Conservation (phyloP, 2,888 invertebrate species). For the Drosophila fulvimacula region DNA sequence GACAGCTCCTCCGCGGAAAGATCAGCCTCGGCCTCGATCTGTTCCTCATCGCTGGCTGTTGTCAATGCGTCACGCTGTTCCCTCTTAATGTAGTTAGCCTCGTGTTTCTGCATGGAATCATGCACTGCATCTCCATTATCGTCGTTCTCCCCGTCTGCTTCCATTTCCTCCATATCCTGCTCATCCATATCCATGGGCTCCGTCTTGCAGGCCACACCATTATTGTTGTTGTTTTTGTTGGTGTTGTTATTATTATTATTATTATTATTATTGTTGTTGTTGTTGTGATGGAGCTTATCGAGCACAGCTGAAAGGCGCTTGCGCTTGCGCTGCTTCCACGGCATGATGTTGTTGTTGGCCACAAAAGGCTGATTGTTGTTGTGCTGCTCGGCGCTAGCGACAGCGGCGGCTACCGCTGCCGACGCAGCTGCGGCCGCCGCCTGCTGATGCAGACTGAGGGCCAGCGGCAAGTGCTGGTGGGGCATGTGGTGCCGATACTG, state of each 20-base stretch:
- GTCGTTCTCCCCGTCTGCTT: slow-evolving; percentile 42
- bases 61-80: slow-evolving; percentile 44
- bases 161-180: slow-evolving; percentile 43
- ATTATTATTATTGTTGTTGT: slow-evolving; percentile 85
- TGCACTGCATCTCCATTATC: slow-evolving; percentile 42
- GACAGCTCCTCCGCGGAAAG: slow-evolving; percentile 74
- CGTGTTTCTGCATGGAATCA: slow-evolving; percentile 39
- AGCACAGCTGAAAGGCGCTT: slow-evolving; percentile 92
- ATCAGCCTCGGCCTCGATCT: slow-evolving; percentile 68
- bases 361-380: slow-evolving; percentile 87
- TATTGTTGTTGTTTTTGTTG: slow-evolving; percentile 70
- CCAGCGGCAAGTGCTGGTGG: slow-evolving; percentile 79
- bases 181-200: slow-evolving; percentile 74
- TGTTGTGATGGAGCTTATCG: slow-evolving; percentile 89
- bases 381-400: slow-evolving; percentile 81
- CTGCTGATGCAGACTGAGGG: slow-evolving; percentile 80
- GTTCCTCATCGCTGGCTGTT: slow-evolving; percentile 79
- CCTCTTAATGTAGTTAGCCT: slow-evolving; percentile 67
- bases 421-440: slow-evolving; percentile 79
- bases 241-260: slow-evolving; percentile 58
- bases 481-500: slow-evolving; percentile 76
- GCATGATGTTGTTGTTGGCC: slow-evolving; percentile 87
- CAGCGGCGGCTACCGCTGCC: slow-evolving; percentile 64
- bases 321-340: slow-evolving; percentile 90
- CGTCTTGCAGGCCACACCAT: slow-evolving; percentile 64